phyloP scores from a whole-genome alignment of 2,113 vertebrate genomes.

The Salvelinus alpinus region DNA sequence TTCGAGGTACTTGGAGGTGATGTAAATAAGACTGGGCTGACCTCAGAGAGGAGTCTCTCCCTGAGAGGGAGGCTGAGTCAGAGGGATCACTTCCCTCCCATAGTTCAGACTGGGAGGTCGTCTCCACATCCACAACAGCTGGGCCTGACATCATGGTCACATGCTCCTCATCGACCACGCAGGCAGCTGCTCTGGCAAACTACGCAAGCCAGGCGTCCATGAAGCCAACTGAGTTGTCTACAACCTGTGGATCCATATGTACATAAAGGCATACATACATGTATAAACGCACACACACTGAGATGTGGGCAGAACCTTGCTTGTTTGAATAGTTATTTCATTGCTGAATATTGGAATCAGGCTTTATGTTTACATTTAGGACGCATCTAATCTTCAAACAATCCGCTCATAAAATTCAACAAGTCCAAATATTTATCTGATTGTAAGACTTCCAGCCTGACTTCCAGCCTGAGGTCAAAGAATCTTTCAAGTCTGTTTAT shows the following conservation, averaged over 20 bases:
- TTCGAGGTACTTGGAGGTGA: too few relatives aligned
- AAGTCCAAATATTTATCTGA: constrained; percentile 25
- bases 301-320: background rate
- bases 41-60: background rate
- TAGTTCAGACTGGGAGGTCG: constrained; percentile 23
- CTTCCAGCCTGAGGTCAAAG: constrained; percentile 6
- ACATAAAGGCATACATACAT: background rate
- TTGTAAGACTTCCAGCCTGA: background rate
- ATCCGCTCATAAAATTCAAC: constrained; percentile 15
- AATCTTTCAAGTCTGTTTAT: constrained; percentile 13
- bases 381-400: constrained; percentile 21
- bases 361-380: constrained; percentile 20
- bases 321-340: background rate
- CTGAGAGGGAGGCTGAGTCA: constrained; percentile 9
- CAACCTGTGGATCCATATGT: background rate
- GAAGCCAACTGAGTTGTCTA: background rate
- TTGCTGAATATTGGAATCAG: constrained; percentile 6
- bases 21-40: too few relatives aligned
- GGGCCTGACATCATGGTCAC: constrained; percentile 18
- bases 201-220: background rate
- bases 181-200: constrained; percentile 10
- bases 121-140: background rate
- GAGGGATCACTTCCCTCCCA: background rate
- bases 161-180: background rate
- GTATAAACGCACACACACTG: background rate